phyloP scores from a whole-genome alignment of 2,797 vertebrate genomes.

The Emys orbicularis region DNA sequence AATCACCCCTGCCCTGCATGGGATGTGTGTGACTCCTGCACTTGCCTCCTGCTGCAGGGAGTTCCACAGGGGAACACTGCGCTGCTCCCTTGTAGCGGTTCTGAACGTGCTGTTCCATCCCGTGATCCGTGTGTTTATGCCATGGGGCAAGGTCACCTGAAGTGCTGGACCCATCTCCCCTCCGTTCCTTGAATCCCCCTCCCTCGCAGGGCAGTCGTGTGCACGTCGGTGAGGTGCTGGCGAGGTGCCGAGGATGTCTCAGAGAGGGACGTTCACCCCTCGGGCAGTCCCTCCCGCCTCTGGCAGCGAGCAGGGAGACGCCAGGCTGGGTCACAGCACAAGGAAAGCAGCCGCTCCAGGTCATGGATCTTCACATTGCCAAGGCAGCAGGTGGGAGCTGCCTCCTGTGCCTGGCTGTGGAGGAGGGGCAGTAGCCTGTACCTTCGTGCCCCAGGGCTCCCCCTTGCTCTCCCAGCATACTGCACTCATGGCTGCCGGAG shows the following conservation, averaged over 20 bases:
- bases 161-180: background rate
- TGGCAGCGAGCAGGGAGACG: conserved; percentile 27
- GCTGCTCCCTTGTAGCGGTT: background rate
- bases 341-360: background rate
- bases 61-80: background rate
- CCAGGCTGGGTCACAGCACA: background rate
- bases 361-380: background rate
- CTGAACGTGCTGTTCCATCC: background rate
- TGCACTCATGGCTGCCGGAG: background rate
- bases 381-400: background rate
- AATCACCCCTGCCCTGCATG: background rate
- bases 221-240: background rate
- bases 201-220: background rate
- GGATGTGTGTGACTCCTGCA: background rate
- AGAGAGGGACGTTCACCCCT: background rate
- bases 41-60: background rate
- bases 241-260: background rate
- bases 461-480: background rate
- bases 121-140: background rate
- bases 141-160: background rate
- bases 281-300: background rate
- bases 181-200: background rate
- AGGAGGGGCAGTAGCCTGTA: background rate
- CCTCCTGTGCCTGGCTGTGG: background rate
- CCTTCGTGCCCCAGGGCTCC: background rate